phyloP scores from a whole-genome alignment of 35 echinoderm and acorn worm species.

The Ophioderma brevispina region DNA sequence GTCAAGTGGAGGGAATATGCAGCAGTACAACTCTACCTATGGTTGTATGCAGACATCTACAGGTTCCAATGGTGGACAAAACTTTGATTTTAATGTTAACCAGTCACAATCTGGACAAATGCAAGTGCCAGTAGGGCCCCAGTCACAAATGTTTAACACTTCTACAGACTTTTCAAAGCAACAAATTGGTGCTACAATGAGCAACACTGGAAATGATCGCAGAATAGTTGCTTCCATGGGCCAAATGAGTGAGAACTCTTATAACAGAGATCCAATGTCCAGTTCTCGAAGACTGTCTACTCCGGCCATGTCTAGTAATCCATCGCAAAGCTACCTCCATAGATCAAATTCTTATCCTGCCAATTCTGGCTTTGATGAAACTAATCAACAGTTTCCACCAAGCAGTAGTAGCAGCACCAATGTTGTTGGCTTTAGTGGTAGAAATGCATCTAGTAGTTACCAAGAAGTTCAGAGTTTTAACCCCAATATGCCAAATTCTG shows the following conservation, averaged over 20 bases:
- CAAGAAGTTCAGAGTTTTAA: neutral
- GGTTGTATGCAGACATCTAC: neutral
- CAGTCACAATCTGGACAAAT: neutral
- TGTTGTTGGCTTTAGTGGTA: neutral
- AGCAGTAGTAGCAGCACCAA: neutral
- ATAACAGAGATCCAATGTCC: neutral
- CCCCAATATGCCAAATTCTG: conserved; percentile 1
- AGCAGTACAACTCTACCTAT: neutral
- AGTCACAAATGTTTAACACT: neutral
- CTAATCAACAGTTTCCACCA: conserved; percentile 11
- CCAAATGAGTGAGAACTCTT: neutral
- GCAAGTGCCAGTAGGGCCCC: neutral
- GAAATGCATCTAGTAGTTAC: neutral
- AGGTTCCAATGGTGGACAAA: neutral
- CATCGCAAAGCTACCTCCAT: neutral
- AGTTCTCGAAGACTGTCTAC: conserved; percentile 9
- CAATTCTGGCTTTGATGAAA: conserved; percentile 16
- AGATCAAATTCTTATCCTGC: conserved; percentile 31
- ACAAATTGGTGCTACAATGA: neutral
- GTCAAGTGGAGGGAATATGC: conserved; percentile 8
- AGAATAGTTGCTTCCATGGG: neutral
- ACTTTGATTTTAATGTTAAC: neutral
- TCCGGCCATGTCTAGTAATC: conserved; percentile 16
- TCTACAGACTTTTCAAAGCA: neutral
- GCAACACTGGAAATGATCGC: neutral